Evolutionary conservation across 2,113 vertebrate species (phyloP), one percentile per base, ranked within the genome.

Genomic region (Callocephalon fimbriatum): DNA sequence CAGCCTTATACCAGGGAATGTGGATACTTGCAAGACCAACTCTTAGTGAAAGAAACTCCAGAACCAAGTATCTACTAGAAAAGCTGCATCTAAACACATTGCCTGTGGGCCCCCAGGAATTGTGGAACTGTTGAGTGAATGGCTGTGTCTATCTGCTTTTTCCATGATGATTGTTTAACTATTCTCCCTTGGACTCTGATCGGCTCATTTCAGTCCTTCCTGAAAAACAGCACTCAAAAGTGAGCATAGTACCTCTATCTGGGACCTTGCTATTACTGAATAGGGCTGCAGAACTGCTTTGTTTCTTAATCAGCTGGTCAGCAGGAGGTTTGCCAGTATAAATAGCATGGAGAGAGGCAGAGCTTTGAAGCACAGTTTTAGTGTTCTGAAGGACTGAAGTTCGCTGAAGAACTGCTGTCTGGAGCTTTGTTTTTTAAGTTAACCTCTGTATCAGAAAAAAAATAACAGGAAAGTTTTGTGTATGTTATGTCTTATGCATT

Each of bases 281-380:
- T 6, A 74, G 53, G 42, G 26, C 65, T 88, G 76, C 72, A 86
- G 42, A 95, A 74, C 38, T 81, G 72, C 72, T 91, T 95, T 86
- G 47, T 92, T 88, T 86, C 68, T 72, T 95, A 80, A 84, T 42
- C 67, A 84, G 54, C 59, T 88, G 0, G 0, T 92, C 86, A 87
- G 86, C 65, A 59, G 83, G 68, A 89, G 61, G 44, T 63, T 91
- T 97, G 88, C 91, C 86, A 85, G 70, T 56, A 65, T 93, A 96
- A 95, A 95, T 93, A 91, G 51, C 51, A 84, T 63, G 70, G 75
- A 65, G 72, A 92, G 67, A 83, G 85, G 78, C 74, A 80, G 38
- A 84, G 44, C 86, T 91, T 91, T 81, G 77, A 75, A 95, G 72
- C 59, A 80, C 67, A 84, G 58, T 67, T 95, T 85, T 76, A 11